Conservation (phyloP, 2,888 invertebrate genomes). For the Homarus gammarus region DNA sequence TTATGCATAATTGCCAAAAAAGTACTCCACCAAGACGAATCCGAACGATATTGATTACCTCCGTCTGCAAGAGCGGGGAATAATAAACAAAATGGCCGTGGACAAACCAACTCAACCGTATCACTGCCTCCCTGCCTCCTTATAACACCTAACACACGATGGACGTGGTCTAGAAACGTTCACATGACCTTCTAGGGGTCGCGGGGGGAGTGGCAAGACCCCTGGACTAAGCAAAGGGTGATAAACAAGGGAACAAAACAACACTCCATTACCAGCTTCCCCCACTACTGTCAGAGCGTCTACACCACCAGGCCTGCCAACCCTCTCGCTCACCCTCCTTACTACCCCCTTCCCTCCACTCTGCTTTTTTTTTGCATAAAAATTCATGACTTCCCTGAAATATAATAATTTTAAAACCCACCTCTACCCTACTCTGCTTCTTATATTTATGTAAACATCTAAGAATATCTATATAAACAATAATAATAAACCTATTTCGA, state of each 20-base stretch:
- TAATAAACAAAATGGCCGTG: slow-evolving; percentile 52
- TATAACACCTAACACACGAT: background rate
- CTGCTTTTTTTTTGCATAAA: too few species aligned
- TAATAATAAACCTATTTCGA: too few species aligned
- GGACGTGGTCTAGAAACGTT: background rate
- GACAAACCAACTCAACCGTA: background rate
- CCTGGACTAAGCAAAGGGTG: background rate
- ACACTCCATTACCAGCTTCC: background rate
- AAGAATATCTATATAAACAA: too few species aligned
- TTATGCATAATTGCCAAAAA: background rate
- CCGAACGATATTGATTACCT: slow-evolving; percentile 33
- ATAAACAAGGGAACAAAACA: background rate
- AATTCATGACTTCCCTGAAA: too few species aligned
- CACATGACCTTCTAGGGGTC: background rate
- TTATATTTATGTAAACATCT: too few species aligned
- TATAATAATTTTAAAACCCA: too few species aligned
- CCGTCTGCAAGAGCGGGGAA: background rate
- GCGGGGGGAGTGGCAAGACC: background rate
- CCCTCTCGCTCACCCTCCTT: background rate
- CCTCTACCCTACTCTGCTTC: too few species aligned
- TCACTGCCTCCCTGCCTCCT: background rate
- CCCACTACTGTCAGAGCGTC: background rate
- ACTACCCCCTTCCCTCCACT: background rate
- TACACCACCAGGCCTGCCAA: background rate
- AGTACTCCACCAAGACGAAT: background rate